phyloP scores from a whole-genome alignment of 1,140 invertebrate genomes.

The Drosophila hydei region DNA sequence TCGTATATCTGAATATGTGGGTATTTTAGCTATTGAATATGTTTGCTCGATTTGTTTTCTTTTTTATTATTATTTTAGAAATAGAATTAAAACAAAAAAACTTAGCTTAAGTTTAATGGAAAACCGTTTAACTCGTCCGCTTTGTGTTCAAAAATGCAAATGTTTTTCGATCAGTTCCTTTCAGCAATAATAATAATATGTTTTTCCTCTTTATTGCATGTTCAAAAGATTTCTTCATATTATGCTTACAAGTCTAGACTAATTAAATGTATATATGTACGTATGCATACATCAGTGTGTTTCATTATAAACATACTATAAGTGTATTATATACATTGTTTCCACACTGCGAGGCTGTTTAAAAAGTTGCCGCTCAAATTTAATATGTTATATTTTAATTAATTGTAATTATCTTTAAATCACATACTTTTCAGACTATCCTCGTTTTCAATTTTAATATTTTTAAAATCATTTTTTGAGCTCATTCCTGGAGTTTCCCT shows the following conservation, averaged over 20 bases:
- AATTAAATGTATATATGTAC: slow-evolving; percentile 45
- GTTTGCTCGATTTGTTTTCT: slow-evolving; percentile 25
- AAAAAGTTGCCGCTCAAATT: too few species aligned
- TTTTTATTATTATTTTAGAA: background rate
- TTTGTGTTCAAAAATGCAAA: slow-evolving; percentile 38
- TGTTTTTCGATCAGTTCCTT: slow-evolving; percentile 32
- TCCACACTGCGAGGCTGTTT: too few species aligned
- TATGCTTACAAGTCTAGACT: slow-evolving; percentile 27
- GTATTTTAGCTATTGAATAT: slow-evolving; percentile 20
- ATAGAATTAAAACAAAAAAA: slow-evolving; percentile 14
- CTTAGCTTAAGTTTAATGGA: slow-evolving; percentile 15
- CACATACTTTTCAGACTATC: too few species aligned
- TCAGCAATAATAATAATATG: slow-evolving; percentile 9
- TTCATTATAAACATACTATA: slow-evolving; percentile 26
- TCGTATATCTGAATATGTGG: slow-evolving; percentile 21
- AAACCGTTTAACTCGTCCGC: slow-evolving; percentile 22
- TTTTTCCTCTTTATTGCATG: slow-evolving; percentile 20
- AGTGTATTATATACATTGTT: background rate
- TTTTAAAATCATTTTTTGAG: too few species aligned
- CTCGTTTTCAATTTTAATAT: too few species aligned
- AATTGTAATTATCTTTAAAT: too few species aligned
- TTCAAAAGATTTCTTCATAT: slow-evolving; percentile 22
- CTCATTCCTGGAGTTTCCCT: background rate
- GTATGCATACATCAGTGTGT: slow-evolving; percentile 42
- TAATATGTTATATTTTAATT: too few species aligned